A percentile compares a stretch with the other conserved stretches of the same genome.
Conservation (phyloP, 2,113 vertebrate species). For the Suricata suricatta region DNA sequence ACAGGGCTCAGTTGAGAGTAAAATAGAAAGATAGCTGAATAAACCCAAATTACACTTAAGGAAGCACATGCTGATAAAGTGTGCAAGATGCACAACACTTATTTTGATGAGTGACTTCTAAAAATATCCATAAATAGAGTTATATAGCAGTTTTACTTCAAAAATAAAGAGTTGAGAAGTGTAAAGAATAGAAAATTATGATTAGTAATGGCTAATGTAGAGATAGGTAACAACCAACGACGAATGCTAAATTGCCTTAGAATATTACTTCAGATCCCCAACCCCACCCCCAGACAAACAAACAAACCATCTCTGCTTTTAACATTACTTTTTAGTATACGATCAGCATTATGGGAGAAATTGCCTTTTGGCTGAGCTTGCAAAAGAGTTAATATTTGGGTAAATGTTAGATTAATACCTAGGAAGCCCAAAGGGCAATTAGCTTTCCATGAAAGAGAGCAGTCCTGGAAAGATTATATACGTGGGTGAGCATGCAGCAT, state of each 20-base stretch:
- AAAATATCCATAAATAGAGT: neutral
- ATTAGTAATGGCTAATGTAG: neutral
- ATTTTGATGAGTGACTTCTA: conserved; percentile 5
- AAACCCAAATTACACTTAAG: conserved; percentile 26
- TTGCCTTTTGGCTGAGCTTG: neutral
- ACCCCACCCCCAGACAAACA: neutral
- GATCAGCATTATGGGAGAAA: neutral
- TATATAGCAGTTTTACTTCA: neutral
- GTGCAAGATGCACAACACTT: neutral
- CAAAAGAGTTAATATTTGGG: conserved; percentile 35
- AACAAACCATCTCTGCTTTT: neutral
- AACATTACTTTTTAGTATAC: conserved; percentile 2
- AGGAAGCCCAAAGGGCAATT: conserved; percentile 38
- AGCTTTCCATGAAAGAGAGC: neutral
- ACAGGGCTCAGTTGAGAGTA: neutral
- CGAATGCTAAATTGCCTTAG: neutral
- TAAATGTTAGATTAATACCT: conserved; percentile 40
- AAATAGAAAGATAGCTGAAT: conserved; percentile 34
- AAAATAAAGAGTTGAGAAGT: neutral
- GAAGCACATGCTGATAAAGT: neutral
- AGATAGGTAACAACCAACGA: neutral
- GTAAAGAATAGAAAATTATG: conserved; percentile 5
- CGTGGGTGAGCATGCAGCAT: neutral
- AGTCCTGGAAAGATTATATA: neutral
- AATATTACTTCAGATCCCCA: neutral